Base-by-base conservation (phyloP, 2,113 vertebrate species). In the Psilopogon haemacephalus region DNA sequence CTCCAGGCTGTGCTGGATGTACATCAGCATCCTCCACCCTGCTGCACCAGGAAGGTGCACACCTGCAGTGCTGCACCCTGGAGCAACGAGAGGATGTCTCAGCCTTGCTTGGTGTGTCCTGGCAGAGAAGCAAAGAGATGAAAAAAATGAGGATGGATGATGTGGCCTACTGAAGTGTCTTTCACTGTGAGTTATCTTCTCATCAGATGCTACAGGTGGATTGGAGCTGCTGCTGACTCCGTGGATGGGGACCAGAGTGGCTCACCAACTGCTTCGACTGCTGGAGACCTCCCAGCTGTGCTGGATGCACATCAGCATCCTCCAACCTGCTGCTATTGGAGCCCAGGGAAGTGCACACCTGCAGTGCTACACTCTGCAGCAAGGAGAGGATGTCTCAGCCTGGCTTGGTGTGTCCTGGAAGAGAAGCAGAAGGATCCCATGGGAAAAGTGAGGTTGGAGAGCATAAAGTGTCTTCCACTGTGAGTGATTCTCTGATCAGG, bases 121-220 rank as follows among this genome's bases (percentile, higher is more conserved):
- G 38, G 4, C 7, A 38, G 65, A 20, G 18, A 7, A 28, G 50
- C 1, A 7, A 48, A 86, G 28, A 27, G 1, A 0, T 37, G 23
- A 64, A 1, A 42, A 12, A 7, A 3, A 8, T 1, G 52, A 30
- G 37, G 7, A 4, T 33, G 68, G n/a, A 26, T 2, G 0, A 11
- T 0, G 0, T 11, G 20, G 40, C 37, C 56, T 55, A 3, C 76
- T 48, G 79, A 59, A n/a, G 38, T 17, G 10, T 40, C n/a, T 35
- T 32, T 32, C 33, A 24, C 33, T 0, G 40, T 60, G 35, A 90
- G 42, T 59, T 68, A 5, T 10, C 26, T 62, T 64, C 3, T 33
- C 12, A 9, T 33, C 23, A 6, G 7, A 30, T 37, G 64, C 27
- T 75, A 42, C 63, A n/a, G n/a, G 15, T 19, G 62, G 50, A 33